These are phyloP conservation scores for Ophioderma brevispina DNA, from an alignment of 35 echinoderm and acorn worm genomes.

Conservation along the genomic window DNA sequence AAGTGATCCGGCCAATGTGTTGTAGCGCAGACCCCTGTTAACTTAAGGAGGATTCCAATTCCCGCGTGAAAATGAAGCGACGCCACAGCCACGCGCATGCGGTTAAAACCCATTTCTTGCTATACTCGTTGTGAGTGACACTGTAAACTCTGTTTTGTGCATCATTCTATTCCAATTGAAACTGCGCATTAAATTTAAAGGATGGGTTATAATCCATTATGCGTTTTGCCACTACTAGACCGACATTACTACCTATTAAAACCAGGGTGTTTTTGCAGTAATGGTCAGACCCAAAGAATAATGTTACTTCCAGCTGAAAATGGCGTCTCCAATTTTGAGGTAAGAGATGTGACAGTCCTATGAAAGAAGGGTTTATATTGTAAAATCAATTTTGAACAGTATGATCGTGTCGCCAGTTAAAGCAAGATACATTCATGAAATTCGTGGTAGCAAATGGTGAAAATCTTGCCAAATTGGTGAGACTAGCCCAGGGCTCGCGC, in stretches of 20 bases:
- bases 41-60: neutral
- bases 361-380: too few relatives aligned
- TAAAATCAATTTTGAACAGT: too few relatives aligned
- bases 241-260: neutral
- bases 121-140: neutral
- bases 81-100: neutral
- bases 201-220: neutral
- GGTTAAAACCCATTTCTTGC: neutral
- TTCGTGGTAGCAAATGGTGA: too few relatives aligned
- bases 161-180: neutral
- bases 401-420: too few relatives aligned
- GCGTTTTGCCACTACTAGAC: neutral
- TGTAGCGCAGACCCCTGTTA: too few relatives aligned
- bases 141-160: neutral
- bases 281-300: too few relatives aligned
- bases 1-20: constrained; percentile 82
- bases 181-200: neutral
- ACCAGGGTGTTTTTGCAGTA: too few relatives aligned
- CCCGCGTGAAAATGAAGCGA: neutral
- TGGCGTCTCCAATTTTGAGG: neutral
- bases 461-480: too few relatives aligned
- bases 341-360: too few relatives aligned
- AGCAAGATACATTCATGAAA: too few relatives aligned
- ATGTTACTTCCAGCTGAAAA: neutral
- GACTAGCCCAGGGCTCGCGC: too few relatives aligned